Evolutionary conservation across 2,797 vertebrate species (phyloP).

Genomic region (Sebastes hubbsi): DNA sequence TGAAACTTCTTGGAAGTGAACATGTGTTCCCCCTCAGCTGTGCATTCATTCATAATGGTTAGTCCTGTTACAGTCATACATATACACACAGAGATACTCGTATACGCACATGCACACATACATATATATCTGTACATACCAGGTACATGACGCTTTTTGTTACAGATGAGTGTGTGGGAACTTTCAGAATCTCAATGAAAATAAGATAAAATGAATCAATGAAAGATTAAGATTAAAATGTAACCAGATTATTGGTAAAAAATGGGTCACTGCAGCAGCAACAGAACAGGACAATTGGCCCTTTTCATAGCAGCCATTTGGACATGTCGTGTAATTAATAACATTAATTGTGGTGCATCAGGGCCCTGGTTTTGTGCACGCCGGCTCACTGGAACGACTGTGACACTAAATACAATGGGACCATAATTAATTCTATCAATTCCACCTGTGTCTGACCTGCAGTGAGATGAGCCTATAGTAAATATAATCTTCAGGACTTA

Average conservation of each 20-base stretch:
- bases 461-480: not conserved
- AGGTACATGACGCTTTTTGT: not conserved
- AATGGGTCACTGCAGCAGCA: not conserved
- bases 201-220: not conserved
- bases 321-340: too few species aligned
- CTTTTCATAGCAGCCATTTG: too few species aligned
- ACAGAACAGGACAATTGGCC: not conserved
- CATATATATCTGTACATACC: not conserved
- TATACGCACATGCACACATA: not conserved
- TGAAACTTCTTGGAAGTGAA: slow-evolving; percentile 5
- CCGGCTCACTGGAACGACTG: too few species aligned
- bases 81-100: not conserved
- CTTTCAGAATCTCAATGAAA: not conserved
- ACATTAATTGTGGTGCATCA: too few species aligned
- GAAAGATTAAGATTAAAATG: not conserved
- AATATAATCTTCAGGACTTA: not conserved
- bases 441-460: too few species aligned
- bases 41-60: slow-evolving; percentile 4
- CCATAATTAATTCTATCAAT: too few species aligned
- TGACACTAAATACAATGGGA: too few species aligned
- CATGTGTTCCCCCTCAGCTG: not conserved
- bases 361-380: too few species aligned
- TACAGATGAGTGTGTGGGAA: not conserved
- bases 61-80: not conserved
- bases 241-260: not conserved